A percentile compares a stretch with the other conserved stretches of the same genome.
Conservation (phyloP, 1,140 invertebrate species). For the Lepidotrigona ventralis region DNA sequence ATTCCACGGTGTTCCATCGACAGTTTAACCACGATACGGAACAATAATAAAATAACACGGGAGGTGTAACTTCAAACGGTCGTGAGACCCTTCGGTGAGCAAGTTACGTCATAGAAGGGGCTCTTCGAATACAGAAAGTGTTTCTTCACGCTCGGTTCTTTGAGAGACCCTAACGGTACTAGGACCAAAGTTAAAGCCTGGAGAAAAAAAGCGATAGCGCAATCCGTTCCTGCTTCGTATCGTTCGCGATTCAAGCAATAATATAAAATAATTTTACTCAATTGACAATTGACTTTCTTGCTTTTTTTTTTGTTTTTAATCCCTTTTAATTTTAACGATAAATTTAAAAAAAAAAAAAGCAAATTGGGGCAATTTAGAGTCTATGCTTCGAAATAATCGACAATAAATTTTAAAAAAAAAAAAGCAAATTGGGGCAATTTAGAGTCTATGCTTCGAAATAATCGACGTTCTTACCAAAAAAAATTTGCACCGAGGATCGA, state of each 20-base stretch:
- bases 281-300: neutral
- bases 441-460: neutral
- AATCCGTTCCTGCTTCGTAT: neutral
- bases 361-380: neutral
- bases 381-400: neutral
- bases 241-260: neutral
- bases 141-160: constrained; percentile 58
- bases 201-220: constrained; percentile 46
- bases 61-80: constrained; percentile 34
- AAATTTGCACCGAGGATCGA: neutral
- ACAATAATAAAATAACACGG: neutral
- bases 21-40: neutral
- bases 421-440: neutral
- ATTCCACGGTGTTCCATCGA: neutral
- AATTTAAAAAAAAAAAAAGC: neutral
- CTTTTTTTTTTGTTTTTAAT: neutral
- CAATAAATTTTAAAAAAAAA: neutral
- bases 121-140: constrained; percentile 58
- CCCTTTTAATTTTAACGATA: neutral
- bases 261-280: neutral
- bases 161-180: constrained; percentile 59
- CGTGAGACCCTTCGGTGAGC: constrained; percentile 40
- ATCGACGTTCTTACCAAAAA: neutral
- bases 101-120: constrained; percentile 57
- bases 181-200: constrained; percentile 52